Evolutionary conservation across 2,888 invertebrate species (phyloP), one percentile per base, ranked within the genome.

Genomic region (Drosophila falleni): DNA sequence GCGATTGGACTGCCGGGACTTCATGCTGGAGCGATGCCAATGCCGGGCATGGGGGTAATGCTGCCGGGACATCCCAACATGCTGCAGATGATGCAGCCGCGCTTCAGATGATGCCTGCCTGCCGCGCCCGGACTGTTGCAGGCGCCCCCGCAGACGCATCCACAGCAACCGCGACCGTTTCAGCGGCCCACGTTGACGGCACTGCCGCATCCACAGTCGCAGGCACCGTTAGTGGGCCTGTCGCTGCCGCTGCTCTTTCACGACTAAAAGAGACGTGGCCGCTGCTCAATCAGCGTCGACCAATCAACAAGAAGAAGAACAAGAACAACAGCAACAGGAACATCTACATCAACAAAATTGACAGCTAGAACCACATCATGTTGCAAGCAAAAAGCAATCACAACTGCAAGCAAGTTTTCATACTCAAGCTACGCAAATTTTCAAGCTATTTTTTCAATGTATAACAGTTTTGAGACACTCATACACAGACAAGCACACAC

Each of bases 81-180:
- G 94, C 90, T 94, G 90, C 94, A 94, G 87, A 93, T 94, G 94
- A 96, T 97, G 96, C 96, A 96, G 93, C 97, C 97, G 84, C 95
- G 97, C 93, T 97, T 95, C 94, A 96, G 97, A 95, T 97, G 97
- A 96, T 96, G 95, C 93, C 76, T 89, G 80, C 69, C 88, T 26
- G 69, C 62, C 94, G 95, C 93, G 87, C 94, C 95, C 91, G 89
- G 87, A 49, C 92, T 91, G 87, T 88, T 91, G 83, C 88, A 84
- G 90, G 89, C 84, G 80, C 90, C 89, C 78, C 85, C 87, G 62
- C 78, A 84, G 59, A 61, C 71, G 55, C 95, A 93, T 64, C 53
- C 64, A 41, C 71, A 74, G 54, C 73, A 59, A 23, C 94, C 94
- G 92, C 71, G 60, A 39, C 92, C 89, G 81, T 88, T 89, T 78